phyloP scores from a whole-genome alignment of 2,888 invertebrate species.

The Nomada fucata region DNA sequence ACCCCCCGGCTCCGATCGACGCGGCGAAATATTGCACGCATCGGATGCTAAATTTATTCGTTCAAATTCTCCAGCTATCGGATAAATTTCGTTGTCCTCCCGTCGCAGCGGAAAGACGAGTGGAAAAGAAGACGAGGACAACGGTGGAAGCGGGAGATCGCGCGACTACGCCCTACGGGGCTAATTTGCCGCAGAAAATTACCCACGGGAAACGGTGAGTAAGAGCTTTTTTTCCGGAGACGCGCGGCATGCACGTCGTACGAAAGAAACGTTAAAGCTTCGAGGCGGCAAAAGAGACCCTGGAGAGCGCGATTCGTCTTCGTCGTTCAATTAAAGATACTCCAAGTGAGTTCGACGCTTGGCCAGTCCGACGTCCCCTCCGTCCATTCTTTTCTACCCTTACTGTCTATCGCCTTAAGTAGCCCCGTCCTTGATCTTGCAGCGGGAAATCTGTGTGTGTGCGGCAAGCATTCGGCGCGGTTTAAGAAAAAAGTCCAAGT shows the following conservation, averaged over 20 bases:
- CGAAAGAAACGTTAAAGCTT: slow-evolving; percentile 1
- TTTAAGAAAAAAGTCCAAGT: not conserved
- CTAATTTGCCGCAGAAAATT: slow-evolving; percentile 61
- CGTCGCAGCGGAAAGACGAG: not conserved
- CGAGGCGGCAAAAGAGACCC: slow-evolving; percentile 7
- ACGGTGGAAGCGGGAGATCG: slow-evolving; percentile 45
- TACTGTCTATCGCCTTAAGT: slow-evolving; percentile 8
- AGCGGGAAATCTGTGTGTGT: not conserved
- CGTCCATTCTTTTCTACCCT: not conserved
- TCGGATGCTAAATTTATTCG: not conserved
- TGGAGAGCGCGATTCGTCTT: slow-evolving; percentile 21
- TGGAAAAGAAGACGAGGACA: not conserved
- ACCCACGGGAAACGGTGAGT: slow-evolving; percentile 47
- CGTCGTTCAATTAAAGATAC: slow-evolving; percentile 28
- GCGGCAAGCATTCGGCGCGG: not conserved
- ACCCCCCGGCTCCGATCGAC: no score
- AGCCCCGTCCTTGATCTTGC: slow-evolving; percentile 9
- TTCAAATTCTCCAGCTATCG: not conserved
- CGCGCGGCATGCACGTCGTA: not conserved
- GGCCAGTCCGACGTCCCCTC: not conserved
- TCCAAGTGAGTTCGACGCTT: slow-evolving; percentile 10
- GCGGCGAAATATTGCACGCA: no score
- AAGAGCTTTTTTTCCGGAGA: slow-evolving; percentile 19
- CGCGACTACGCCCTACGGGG: slow-evolving; percentile 38
- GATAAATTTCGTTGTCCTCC: not conserved